These are phyloP conservation scores for Axea sp. DNA, from an alignment of 2,888 invertebrate species.

Conservation along the genomic window DNA sequence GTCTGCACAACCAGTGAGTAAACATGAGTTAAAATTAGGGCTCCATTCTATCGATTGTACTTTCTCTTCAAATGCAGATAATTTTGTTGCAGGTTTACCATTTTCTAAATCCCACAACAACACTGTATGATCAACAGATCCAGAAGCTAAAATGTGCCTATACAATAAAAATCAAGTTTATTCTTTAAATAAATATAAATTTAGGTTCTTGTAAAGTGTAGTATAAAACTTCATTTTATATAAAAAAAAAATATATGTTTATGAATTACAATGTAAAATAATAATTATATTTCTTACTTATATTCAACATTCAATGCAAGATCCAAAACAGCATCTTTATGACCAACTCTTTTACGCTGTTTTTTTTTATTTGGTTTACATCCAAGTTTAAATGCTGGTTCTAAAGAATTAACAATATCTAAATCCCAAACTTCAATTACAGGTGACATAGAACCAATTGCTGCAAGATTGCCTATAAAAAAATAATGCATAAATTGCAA, in stretches of 20 bases:
- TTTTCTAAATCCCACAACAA: constrained; percentile 95
- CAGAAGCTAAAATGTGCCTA: constrained; percentile 94
- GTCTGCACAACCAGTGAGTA: constrained; percentile 92
- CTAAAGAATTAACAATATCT: constrained; percentile 94
- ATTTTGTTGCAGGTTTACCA: constrained; percentile 86
- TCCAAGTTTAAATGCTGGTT: constrained; percentile 91
- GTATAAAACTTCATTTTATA: too few relatives aligned
- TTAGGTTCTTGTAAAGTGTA: too few relatives aligned
- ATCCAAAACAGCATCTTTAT: constrained; percentile 94
- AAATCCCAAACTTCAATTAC: constrained; percentile 98
- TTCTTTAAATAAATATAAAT: constrained; percentile 2
- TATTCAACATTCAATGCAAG: constrained; percentile 93
- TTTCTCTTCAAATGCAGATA: constrained; percentile 89
- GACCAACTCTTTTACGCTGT: constrained; percentile 86
- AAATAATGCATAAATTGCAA: constrained; percentile 10
- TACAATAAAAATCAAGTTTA: too few relatives aligned
- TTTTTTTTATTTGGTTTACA: constrained; percentile 87
- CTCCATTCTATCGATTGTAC: constrained; percentile 93
- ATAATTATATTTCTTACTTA: constrained; percentile 81
- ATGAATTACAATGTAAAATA: too few relatives aligned
- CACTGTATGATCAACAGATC: constrained; percentile 93
- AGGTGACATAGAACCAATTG: constrained; percentile 95
- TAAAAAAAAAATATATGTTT: too few relatives aligned
- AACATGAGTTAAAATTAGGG: constrained; percentile 88
- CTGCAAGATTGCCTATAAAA: constrained; percentile 88